These are phyloP conservation scores for Drosophila erecta DNA, from an alignment of 1,140 invertebrate genomes.

Conservation along the genomic window DNA sequence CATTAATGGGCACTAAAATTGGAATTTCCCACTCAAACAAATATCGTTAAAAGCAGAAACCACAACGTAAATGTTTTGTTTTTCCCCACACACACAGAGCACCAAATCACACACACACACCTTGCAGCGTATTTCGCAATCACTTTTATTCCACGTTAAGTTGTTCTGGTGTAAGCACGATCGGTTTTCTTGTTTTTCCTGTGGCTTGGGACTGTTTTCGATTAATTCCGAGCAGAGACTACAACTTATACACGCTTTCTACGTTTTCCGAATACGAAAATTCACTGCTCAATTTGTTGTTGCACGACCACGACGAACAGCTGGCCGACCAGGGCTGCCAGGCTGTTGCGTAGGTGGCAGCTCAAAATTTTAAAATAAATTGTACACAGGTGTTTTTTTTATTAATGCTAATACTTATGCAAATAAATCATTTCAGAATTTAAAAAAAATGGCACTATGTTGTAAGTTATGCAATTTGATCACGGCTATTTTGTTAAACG, in stretches of 20 bases:
- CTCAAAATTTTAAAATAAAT: neutral
- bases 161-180: slow-evolving; percentile 3
- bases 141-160: slow-evolving; percentile 48
- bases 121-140: slow-evolving; percentile 65
- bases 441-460: too few relatives aligned
- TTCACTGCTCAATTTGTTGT: slow-evolving; percentile 64
- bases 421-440: neutral
- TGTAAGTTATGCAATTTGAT: neutral
- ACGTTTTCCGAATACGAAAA: slow-evolving; percentile 68
- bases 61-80: slow-evolving; percentile 18
- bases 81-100: slow-evolving; percentile 1
- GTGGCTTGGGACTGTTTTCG: neutral
- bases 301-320: slow-evolving; percentile 51
- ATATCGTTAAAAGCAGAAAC: slow-evolving; percentile 3
- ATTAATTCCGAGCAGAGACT: slow-evolving; percentile 7
- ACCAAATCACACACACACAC: slow-evolving; percentile 17
- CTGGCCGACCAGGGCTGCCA: slow-evolving; percentile 66
- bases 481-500: slow-evolving; percentile 41
- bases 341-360: neutral
- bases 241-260: slow-evolving; percentile 42
- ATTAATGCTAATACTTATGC: neutral
- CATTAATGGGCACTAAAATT: neutral
- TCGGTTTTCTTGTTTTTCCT: slow-evolving; percentile 5
- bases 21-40: slow-evolving; percentile 2
- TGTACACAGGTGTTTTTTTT: neutral